Conservation (phyloP, 2,888 invertebrate species). For the Ypsolopha sequella region DNA sequence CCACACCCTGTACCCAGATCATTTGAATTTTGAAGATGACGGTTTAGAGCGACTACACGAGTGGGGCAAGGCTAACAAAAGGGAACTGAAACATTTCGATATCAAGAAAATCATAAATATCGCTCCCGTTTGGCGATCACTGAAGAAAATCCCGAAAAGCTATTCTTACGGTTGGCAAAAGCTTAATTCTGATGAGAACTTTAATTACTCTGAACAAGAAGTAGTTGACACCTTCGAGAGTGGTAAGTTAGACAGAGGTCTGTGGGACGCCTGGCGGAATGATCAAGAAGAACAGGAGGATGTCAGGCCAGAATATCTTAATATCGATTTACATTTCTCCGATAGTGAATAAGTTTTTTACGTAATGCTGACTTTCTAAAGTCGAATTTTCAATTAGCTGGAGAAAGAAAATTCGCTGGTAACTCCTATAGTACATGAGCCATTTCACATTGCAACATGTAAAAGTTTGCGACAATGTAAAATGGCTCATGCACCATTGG, state of each 20-base stretch:
- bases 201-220: conserved; percentile 36
- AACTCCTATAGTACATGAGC: no score
- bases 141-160: conserved; percentile 35
- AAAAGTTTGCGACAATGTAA: no score
- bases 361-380: no score
- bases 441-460: no score
- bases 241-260: conserved; percentile 37
- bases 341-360: conserved; percentile 12
- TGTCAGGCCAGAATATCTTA: conserved; percentile 12
- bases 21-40: conserved; percentile 39
- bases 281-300: conserved; percentile 13
- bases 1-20: conserved; percentile 38
- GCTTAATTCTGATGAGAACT: conserved; percentile 9
- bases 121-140: conserved; percentile 29
- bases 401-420: no score
- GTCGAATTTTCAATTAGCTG: no score
- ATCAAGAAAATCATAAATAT: conserved; percentile 36
- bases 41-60: conserved; percentile 30
- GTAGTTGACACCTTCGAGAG: conserved; percentile 36
- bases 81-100: conserved; percentile 25
- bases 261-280: conserved; percentile 42
- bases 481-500: no score
- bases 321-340: conserved; percentile 13
- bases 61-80: conserved; percentile 35
- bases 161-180: conserved; percentile 23